phyloP scores from a whole-genome alignment of 2,797 vertebrate genomes.

The Oophaga sylvatica region DNA sequence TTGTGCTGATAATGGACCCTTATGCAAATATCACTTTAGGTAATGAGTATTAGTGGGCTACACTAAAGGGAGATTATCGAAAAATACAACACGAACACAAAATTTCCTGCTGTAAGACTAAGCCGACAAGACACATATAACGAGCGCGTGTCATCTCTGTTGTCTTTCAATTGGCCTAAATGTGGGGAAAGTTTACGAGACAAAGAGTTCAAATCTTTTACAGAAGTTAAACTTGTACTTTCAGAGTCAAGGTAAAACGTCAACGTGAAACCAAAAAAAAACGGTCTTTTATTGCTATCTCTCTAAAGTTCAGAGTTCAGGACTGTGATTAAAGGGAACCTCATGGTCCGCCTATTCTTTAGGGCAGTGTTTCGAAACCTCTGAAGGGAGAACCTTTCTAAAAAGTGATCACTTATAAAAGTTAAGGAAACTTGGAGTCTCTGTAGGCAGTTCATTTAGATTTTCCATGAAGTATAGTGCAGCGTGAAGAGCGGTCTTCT shows the following conservation, averaged over 20 bases:
- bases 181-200: neutral
- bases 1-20: neutral
- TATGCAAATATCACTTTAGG: neutral
- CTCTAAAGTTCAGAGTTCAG: neutral
- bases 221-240: conserved; percentile 8
- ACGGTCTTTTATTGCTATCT: neutral
- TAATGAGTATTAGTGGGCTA: neutral
- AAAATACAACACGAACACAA: too few relatives aligned
- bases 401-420: too few relatives aligned
- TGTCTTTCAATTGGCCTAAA: neutral
- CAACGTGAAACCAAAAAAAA: neutral
- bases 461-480: too few relatives aligned
- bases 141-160: neutral
- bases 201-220: neutral
- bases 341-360: too few relatives aligned
- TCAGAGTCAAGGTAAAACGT: conserved; percentile 21
- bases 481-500: too few relatives aligned
- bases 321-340: neutral
- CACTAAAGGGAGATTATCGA: too few relatives aligned
- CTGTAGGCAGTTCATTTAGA: too few relatives aligned
- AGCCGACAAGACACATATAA: neutral
- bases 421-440: too few relatives aligned
- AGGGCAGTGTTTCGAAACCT: too few relatives aligned
- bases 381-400: too few relatives aligned
- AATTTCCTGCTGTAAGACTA: neutral